These are phyloP conservation scores for Lepisosteus oculatus DNA, from an alignment of 2,113 vertebrate species.

Conservation along the genomic window DNA sequence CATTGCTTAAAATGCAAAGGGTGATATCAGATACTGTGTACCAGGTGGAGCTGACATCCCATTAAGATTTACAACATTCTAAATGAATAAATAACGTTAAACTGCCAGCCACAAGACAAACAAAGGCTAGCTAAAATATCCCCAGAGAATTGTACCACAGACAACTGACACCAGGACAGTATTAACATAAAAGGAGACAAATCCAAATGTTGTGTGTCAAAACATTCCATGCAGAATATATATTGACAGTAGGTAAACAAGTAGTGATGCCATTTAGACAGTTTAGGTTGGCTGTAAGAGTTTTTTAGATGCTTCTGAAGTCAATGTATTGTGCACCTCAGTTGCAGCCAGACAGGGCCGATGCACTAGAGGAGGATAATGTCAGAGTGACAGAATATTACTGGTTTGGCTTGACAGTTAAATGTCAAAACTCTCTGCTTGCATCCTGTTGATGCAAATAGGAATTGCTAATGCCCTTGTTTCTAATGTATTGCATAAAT, in stretches of 20 bases:
- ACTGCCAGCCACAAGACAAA: slow-evolving; percentile 37
- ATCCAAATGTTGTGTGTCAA: neutral
- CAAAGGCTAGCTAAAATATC: slow-evolving; percentile 36
- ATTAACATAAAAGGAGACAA: slow-evolving; percentile 34
- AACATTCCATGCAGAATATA: neutral
- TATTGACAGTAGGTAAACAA: neutral
- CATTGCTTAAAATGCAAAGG: slow-evolving; percentile 25
- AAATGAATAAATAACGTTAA: slow-evolving; percentile 36
- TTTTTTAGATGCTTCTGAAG: neutral
- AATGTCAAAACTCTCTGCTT: neutral
- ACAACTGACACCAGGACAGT: slow-evolving; percentile 30
- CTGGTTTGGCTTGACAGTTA: neutral
- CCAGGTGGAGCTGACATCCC: slow-evolving; percentile 37
- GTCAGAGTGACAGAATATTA: too few relatives aligned
- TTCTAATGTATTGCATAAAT: too few relatives aligned
- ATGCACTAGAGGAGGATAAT: too few relatives aligned
- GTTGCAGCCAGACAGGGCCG: neutral
- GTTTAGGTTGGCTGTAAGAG: too few relatives aligned
- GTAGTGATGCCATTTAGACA: neutral
- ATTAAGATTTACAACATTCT: slow-evolving; percentile 42
- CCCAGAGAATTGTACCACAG: slow-evolving; percentile 22
- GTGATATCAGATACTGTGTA: slow-evolving; percentile 36
- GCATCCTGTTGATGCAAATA: neutral
- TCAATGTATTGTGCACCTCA: neutral
- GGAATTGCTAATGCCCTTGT: neutral